These are phyloP conservation scores for Adelphocoris suturalis DNA, from an alignment of 2,888 invertebrate species.

Conservation along the genomic window DNA sequence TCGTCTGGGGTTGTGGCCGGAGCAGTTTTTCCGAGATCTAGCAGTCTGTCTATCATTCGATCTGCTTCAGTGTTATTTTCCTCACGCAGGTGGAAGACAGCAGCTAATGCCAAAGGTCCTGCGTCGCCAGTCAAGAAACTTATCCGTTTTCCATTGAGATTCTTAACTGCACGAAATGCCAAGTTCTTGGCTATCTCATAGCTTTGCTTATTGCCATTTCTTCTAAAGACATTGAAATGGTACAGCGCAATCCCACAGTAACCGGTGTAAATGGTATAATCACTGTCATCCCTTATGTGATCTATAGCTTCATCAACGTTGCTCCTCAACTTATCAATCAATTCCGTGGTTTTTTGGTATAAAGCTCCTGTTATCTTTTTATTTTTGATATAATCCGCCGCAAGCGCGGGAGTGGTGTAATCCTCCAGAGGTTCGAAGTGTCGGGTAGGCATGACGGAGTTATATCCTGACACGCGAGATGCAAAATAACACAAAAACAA, in stretches of 20 bases:
- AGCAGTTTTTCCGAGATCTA: constrained; percentile 80
- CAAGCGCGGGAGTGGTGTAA: neutral
- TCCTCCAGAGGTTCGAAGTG: constrained; percentile 49
- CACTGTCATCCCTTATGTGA: constrained; percentile 77
- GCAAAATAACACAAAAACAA: neutral
- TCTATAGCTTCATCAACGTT: constrained; percentile 52
- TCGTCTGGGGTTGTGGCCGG: constrained; percentile 84
- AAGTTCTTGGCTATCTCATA: constrained; percentile 79
- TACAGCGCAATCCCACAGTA: constrained; percentile 85
- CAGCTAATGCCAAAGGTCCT: constrained; percentile 84
- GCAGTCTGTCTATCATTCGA: constrained; percentile 78
- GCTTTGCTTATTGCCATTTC: constrained; percentile 55
- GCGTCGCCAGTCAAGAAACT: constrained; percentile 86
- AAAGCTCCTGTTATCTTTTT: constrained; percentile 25
- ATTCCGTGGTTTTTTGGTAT: neutral
- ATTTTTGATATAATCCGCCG: constrained; percentile 15
- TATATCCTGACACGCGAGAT: neutral
- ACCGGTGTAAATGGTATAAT: constrained; percentile 88
- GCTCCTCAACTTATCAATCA: constrained; percentile 9
- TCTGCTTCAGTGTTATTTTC: constrained; percentile 75
- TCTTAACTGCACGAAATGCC: constrained; percentile 79
- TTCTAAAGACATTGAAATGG: constrained; percentile 79
- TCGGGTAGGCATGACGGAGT: neutral
- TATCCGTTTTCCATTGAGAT: constrained; percentile 80
- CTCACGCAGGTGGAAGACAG: constrained; percentile 82